These are phyloP conservation scores for Manacus vitellinus DNA, from an alignment of 2,113 vertebrate genomes.

Conservation along the genomic window DNA sequence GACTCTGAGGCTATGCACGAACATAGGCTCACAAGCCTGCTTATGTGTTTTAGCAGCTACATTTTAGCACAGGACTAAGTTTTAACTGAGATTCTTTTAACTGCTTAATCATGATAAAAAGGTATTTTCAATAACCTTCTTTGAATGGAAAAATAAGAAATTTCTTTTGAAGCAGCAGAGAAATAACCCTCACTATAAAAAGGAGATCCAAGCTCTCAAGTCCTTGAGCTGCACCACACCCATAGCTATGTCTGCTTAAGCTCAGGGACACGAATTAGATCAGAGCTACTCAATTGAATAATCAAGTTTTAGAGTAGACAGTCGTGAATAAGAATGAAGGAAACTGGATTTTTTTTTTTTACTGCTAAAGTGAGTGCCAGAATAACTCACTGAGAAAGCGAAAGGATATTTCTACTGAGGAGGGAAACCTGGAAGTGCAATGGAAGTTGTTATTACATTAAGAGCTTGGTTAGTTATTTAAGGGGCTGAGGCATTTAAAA, in stretches of 20 bases:
- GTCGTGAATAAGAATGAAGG: neutral
- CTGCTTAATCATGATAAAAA: neutral
- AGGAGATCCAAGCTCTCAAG: neutral
- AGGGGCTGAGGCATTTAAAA: neutral
- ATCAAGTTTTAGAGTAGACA: conserved; percentile 7
- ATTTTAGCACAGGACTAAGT: neutral
- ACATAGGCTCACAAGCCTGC: neutral
- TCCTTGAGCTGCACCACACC: neutral
- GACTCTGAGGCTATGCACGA: neutral
- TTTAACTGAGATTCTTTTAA: neutral
- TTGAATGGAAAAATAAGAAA: neutral
- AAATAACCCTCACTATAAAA: neutral
- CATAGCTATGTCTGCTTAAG: neutral
- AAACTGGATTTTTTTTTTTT: neutral
- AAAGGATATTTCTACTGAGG: neutral
- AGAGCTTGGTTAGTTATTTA: neutral
- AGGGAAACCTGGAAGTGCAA: neutral
- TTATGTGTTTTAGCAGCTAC: neutral
- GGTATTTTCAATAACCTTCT: neutral
- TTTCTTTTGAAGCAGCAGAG: neutral
- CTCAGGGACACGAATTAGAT: neutral
- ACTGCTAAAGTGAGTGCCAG: neutral
- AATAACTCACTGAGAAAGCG: neutral
- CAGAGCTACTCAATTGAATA: neutral
- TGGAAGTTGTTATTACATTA: neutral